Percentiles rank a stretch among this genome's conserved stretches.
phyloP scores from a whole-genome alignment of 2,113 vertebrate genomes.

The Empidonax alnorum region DNA sequence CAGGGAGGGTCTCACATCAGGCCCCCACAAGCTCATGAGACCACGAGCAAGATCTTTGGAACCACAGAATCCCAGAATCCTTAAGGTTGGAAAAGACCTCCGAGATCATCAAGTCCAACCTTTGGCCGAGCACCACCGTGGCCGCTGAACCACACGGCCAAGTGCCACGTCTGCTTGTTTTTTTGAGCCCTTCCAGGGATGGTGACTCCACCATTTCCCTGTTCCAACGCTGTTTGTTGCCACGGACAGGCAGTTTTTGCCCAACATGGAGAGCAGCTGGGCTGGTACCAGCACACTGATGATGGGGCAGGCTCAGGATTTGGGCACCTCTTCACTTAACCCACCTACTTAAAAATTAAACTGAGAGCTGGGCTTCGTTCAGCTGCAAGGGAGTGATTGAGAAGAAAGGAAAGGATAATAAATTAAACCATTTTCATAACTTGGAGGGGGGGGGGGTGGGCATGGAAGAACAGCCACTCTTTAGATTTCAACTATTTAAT shows the following conservation, averaged over 20 bases:
- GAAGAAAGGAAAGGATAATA: slow-evolving; percentile 1
- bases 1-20: neutral
- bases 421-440: slow-evolving; percentile 26
- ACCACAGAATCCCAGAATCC: neutral
- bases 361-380: neutral
- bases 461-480: neutral
- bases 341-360: neutral
- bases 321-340: neutral
- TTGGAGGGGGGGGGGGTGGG: neutral
- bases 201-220: neutral
- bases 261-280: neutral
- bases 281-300: rapidly evolving
- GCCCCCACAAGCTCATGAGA: neutral
- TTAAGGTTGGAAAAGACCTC: neutral
- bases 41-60: neutral
- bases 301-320: neutral
- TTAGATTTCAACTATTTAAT: slow-evolving; percentile 63
- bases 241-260: rapidly evolving
- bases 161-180: neutral
- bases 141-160: rapidly evolving
- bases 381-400: neutral
- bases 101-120: neutral
- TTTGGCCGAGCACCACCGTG: rapidly evolving
- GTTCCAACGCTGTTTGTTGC: neutral
- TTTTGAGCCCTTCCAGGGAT: neutral